These are phyloP conservation scores for Tyrannus savana DNA, from an alignment of 2,113 vertebrate species.

Conservation along the genomic window DNA sequence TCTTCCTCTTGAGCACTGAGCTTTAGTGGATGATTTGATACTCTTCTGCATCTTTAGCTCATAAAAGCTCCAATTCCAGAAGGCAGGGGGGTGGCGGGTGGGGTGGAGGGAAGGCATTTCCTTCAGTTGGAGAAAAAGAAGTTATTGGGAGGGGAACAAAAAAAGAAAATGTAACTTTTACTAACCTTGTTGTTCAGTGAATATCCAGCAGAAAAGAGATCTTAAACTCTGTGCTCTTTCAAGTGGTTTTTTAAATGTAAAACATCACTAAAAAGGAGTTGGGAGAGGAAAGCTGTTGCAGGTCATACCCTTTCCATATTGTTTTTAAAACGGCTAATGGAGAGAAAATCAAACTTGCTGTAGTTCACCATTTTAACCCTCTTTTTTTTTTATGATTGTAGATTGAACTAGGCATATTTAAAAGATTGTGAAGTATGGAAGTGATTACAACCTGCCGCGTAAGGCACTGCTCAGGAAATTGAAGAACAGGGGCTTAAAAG, in stretches of 20 bases:
- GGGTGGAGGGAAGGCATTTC: background rate
- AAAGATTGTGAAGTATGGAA: slow-evolving; percentile 26
- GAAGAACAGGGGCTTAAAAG: slow-evolving; percentile 50
- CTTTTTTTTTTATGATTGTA: background rate
- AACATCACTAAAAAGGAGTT: background rate
- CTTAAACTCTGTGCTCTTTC: background rate
- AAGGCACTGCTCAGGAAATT: slow-evolving; percentile 43
- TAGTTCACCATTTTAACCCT: background rate
- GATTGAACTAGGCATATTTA: background rate
- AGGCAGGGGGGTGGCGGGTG: background rate
- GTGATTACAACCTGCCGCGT: slow-evolving; percentile 37
- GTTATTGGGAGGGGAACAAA: background rate
- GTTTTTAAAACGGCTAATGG: background rate
- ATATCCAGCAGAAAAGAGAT: background rate
- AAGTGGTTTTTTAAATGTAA: background rate
- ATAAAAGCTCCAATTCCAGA: background rate
- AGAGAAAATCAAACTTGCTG: background rate
- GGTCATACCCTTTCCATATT: background rate
- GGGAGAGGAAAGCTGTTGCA: background rate
- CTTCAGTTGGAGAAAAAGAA: background rate
- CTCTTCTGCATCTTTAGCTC: background rate
- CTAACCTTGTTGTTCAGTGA: background rate
- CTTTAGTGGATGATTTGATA: background rate
- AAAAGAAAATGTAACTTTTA: background rate
- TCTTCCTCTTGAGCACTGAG: background rate